Conservation (phyloP, 2,113 vertebrate species). For the Petrocephalus zakoni region DNA sequence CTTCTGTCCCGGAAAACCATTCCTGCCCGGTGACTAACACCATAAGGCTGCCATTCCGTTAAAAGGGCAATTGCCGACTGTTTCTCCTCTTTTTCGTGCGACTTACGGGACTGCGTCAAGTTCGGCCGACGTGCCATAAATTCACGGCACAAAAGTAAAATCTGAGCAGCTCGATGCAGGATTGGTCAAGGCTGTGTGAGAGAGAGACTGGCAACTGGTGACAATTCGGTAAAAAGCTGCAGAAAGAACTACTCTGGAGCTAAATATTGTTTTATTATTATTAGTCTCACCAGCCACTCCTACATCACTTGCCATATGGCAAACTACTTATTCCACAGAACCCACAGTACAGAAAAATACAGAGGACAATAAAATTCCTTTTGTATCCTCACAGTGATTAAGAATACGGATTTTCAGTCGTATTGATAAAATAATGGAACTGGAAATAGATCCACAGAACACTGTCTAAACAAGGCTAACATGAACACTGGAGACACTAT, state of each 20-base stretch:
- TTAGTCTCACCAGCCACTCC: background rate
- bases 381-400: background rate
- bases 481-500: background rate
- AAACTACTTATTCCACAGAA: background rate
- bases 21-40: background rate
- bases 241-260: background rate
- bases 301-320: background rate
- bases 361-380: background rate
- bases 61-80: background rate
- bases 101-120: background rate
- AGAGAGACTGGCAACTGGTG: background rate
- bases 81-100: background rate
- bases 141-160: background rate
- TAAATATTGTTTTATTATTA: background rate
- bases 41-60: background rate
- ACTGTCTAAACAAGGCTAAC: background rate
- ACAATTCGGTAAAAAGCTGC: conserved; percentile 2
- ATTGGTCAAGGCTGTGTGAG: background rate
- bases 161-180: background rate
- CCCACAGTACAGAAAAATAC: background rate
- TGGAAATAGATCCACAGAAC: background rate
- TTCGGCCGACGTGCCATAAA: background rate
- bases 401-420: background rate
- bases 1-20: background rate
- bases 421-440: background rate